Evolutionary conservation across 2,797 vertebrate genomes (phyloP).

Genomic region (Sebastes paucispinis): DNA sequence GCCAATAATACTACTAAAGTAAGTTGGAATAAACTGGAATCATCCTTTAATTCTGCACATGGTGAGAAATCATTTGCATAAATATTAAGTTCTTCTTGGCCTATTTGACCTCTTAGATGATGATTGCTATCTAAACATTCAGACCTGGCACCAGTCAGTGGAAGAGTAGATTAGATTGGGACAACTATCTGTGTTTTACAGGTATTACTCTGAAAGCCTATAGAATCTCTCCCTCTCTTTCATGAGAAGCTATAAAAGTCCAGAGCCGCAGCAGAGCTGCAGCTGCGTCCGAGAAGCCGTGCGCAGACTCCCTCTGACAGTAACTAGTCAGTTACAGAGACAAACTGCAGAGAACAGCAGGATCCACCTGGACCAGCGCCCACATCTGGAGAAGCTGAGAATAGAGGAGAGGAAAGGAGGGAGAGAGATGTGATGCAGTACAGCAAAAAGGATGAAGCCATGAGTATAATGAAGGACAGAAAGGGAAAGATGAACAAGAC

Average conservation of each 20-base stretch:
- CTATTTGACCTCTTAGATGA: slow-evolving; percentile 6
- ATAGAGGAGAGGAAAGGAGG: slow-evolving; percentile 29
- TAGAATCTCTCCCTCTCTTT: slow-evolving; percentile 31
- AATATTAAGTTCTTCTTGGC: not conserved
- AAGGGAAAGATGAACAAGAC: not conserved
- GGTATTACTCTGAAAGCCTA: slow-evolving; percentile 34
- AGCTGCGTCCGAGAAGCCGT: slow-evolving; percentile 49
- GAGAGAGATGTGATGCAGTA: not conserved
- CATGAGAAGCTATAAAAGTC: slow-evolving; percentile 57
- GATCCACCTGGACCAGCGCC: slow-evolving; percentile 57
- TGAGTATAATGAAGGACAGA: not conserved
- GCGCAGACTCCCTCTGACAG: slow-evolving; percentile 51
- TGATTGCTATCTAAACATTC: slow-evolving; percentile 37
- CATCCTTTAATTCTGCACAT: not conserved
- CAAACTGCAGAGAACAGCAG: slow-evolving; percentile 62
- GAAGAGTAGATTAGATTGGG: slow-evolving; percentile 32
- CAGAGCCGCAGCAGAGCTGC: slow-evolving; percentile 29
- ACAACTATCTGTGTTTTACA: slow-evolving; percentile 41
- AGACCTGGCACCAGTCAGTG: slow-evolving; percentile 19
- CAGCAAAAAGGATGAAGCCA: slow-evolving; percentile 4
- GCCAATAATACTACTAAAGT: not conserved
- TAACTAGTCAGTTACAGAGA: slow-evolving; percentile 68
- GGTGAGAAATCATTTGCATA: not conserved
- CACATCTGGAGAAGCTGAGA: slow-evolving; percentile 66
- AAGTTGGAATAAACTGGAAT: not conserved